Conservation (phyloP, 2,888 invertebrate genomes). For the Colletes collaris region DNA sequence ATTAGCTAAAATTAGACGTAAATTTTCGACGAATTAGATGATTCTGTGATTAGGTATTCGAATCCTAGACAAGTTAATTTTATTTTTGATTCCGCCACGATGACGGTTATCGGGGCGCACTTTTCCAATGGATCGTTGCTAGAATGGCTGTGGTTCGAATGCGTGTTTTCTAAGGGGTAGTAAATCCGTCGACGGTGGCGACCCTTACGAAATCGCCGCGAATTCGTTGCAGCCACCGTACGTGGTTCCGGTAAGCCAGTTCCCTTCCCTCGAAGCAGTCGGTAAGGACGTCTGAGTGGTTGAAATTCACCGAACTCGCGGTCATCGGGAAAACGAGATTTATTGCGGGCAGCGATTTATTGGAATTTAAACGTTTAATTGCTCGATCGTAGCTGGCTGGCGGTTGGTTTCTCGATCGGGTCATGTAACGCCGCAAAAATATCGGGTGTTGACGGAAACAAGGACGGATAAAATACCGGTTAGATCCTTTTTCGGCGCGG, state of each 20-base stretch:
- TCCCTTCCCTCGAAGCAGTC: conserved; percentile 53
- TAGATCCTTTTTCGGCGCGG: conserved; percentile 51
- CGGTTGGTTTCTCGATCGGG: conserved; percentile 68
- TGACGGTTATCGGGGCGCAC: too few species aligned
- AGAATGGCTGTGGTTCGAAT: too few species aligned
- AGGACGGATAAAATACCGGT: conserved; percentile 54
- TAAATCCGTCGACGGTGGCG: conserved; percentile 67
- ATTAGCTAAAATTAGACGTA: too few species aligned
- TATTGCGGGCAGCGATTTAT: conserved; percentile 75
- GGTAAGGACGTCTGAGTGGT: conserved; percentile 46
- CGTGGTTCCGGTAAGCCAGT: conserved; percentile 63
- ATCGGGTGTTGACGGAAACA: conserved; percentile 64
- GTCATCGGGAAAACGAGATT: conserved; percentile 67
- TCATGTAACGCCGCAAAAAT: conserved; percentile 65
- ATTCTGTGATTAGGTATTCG: too few species aligned
- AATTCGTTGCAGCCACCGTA: conserved; percentile 62
- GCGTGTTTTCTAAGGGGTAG: too few species aligned
- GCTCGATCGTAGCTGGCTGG: conserved; percentile 66
- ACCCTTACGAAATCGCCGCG: conserved; percentile 68
- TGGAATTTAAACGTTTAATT: conserved; percentile 78
- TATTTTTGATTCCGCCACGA: too few species aligned
- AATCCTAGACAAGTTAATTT: too few species aligned
- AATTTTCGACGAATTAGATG: too few species aligned
- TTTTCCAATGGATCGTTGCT: too few species aligned
- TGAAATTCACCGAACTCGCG: conserved; percentile 47